Evolutionary conservation across 2,113 vertebrate genomes (phyloP), one percentile per base, ranked within the genome.

Genomic region (Leucopternis melanops): DNA sequence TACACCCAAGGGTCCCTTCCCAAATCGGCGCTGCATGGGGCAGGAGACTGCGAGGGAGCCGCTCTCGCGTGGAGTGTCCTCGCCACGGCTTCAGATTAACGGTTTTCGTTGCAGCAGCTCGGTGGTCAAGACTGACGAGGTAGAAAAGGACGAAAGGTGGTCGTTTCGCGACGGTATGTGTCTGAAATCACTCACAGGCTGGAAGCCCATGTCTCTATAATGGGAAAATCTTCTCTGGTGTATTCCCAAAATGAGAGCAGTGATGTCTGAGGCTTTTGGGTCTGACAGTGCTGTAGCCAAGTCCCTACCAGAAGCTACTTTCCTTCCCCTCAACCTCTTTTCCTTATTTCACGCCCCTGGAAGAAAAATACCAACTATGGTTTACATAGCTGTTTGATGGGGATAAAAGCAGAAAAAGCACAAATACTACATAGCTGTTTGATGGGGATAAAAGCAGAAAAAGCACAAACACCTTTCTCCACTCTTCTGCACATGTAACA

Each of bases 81-180:
- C 6, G 0, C 11, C 3, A 3, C 9, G 11, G 2, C 55, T 94
- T 29, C 2, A 82, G 40, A 26, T n/a, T 23, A 36, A 65, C 5
- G 4, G 4, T n/a, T 63, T 74, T 87, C 25, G 10, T 5, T 44
- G n/a, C 44, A 34, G 58, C 44, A 67, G 74, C 36, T 71, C 2
- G 0, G 11, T 16, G 34, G 38, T 32, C 36, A 66, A 27, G 36
- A 38, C 32, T 61, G 44, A 63, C 19, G 10, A 66, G n/a, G 29
- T 31, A 47, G 29, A 45, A 38, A 69, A 74, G 23, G 38, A 23
- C 8, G 67, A 57, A n/a, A 49, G 21, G 12, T 44, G 54, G 14
- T 54, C 0, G 0, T 63, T 81, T 59, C 1, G 1, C 2, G 6
- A 13, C 6, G 10, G 7, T 14, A 1, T 5, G 22, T 44, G 8